Evolutionary conservation across 2,113 vertebrate genomes (phyloP), one percentile per base, ranked within the genome.

Genomic region (Anoplopoma fimbria): DNA sequence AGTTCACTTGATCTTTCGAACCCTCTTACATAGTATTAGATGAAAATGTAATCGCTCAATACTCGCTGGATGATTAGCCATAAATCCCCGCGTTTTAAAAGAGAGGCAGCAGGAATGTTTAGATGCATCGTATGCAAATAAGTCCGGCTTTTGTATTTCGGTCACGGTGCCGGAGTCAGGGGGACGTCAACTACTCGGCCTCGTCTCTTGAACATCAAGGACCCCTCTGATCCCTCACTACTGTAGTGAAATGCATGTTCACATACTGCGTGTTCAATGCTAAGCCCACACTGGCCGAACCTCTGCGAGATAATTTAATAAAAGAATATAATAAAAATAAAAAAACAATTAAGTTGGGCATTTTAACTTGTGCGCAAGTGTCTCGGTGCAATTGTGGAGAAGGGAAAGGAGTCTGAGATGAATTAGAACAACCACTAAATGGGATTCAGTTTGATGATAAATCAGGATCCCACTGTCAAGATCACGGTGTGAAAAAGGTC

Each of bases 21-120:
- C 92, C 91, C 76, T 80, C 82, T 83, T 78, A 69, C 83, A 84
- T 86, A 77, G 87, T 79, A 69, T 90, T 82, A 84, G 89, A 93
- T 89, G 89, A 89, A 93, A 93, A 93, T 89, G 83, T 91, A 91
- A 92, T 92, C 72, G 81, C 73, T 93, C 90, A 81, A 91, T 92
- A 87, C 72, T 80, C 25, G 69, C 81, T n/a, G 87, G 58, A 81
- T 77, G 88, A 92, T 91, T 88, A 90, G 88, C 79, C 60, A n/a
- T 27, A 75, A 87, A 93, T 88, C 82, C 77, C 62, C 21, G 29
- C 57, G 65, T 73, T 38, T 86, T 47, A 72, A 21, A 34, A 65
- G 33, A 47, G 74, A 68, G 81, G 69, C 58, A 61, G 64, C 25
- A 9, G 31, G 81, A 33, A 72, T 80, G 79, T 88, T 87, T 86